Evolutionary conservation across 2,113 vertebrate genomes (phyloP).

Genomic region (Ginglymostoma cirratum): DNA sequence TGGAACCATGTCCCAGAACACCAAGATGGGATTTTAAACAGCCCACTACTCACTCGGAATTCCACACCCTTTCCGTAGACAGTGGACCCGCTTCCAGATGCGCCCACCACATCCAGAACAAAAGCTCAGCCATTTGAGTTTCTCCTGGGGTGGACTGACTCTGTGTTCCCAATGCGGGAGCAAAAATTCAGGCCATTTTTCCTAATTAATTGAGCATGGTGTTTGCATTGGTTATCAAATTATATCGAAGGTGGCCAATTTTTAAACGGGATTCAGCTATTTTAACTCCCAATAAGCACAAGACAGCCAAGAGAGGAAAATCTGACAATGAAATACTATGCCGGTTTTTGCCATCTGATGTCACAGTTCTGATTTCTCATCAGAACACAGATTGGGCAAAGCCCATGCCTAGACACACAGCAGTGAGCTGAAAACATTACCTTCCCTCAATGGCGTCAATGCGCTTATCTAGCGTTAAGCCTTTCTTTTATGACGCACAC

Average conservation of each 20-base stretch:
- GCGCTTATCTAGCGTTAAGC: neutral
- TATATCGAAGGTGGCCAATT: neutral
- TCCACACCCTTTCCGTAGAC: too few relatives aligned
- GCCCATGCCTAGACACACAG: neutral
- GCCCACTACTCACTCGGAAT: too few relatives aligned
- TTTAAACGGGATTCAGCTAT: neutral
- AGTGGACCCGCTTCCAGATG: too few relatives aligned
- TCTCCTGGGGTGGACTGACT: too few relatives aligned
- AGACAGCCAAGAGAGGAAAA: neutral
- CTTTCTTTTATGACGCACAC: too few relatives aligned
- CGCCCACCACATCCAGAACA: too few relatives aligned
- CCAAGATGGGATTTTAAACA: too few relatives aligned
- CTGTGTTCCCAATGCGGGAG: too few relatives aligned
- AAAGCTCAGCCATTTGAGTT: too few relatives aligned
- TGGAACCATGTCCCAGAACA: too few relatives aligned
- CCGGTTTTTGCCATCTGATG: neutral
- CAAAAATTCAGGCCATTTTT: neutral
- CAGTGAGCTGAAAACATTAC: neutral
- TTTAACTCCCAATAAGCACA: neutral
- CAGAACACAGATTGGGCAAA: neutral
- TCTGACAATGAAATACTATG: neutral
- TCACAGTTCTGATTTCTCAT: neutral
- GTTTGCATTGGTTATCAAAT: slow-evolving; percentile 2
- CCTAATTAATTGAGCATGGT: neutral
- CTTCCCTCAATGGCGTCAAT: neutral